Percentiles rank a stretch among this genome's conserved stretches.
These are phyloP conservation scores for Conchocele bisecta DNA, from an alignment of 2,888 invertebrate species.

Conservation along the genomic window DNA sequence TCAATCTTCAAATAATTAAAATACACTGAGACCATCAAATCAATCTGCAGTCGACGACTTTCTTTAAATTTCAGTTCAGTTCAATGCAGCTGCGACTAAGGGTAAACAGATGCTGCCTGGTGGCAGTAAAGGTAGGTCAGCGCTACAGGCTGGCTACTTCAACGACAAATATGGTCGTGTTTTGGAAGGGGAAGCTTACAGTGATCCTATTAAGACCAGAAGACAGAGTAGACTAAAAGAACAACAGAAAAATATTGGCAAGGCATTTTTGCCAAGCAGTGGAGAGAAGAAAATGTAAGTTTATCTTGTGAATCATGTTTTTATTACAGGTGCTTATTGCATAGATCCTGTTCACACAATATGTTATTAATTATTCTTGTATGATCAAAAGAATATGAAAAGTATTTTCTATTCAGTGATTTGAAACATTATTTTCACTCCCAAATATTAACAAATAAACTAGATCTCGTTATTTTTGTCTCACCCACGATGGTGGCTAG, in stretches of 20 bases:
- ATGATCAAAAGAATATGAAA: too few relatives aligned
- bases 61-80: slow-evolving; percentile 72
- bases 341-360: background rate
- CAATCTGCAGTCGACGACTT: too few relatives aligned
- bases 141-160: slow-evolving; percentile 81
- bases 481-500: too few relatives aligned
- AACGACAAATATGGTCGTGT: slow-evolving; percentile 78
- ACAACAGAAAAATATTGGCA: slow-evolving; percentile 80
- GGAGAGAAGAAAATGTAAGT: slow-evolving; percentile 81
- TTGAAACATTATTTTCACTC: too few relatives aligned
- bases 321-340: background rate
- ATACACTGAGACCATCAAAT: too few relatives aligned
- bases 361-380: background rate
- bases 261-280: slow-evolving; percentile 82
- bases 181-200: slow-evolving; percentile 81
- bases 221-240: slow-evolving; percentile 77
- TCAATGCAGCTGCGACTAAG: slow-evolving; percentile 80
- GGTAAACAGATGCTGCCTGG: slow-evolving; percentile 82
- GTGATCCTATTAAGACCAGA: slow-evolving; percentile 80
- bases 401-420: too few relatives aligned
- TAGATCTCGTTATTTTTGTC: too few relatives aligned
- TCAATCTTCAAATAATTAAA: too few relatives aligned
- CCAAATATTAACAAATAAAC: too few relatives aligned
- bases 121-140: slow-evolving; percentile 78
- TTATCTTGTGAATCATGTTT: background rate